These are phyloP conservation scores for Zeus faber DNA, from an alignment of 2,113 vertebrate species.

Conservation along the genomic window DNA sequence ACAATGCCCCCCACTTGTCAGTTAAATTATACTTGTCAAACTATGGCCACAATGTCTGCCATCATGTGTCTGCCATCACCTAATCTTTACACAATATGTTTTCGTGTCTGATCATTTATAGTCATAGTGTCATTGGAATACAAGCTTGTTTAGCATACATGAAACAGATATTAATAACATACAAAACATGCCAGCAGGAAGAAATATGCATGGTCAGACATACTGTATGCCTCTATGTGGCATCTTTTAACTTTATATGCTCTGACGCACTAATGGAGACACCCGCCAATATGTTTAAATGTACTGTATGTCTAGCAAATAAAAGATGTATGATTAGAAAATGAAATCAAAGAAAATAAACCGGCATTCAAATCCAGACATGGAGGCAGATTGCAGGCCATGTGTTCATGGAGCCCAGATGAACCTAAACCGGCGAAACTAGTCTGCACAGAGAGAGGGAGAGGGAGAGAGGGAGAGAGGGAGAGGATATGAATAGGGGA, in stretches of 20 bases:
- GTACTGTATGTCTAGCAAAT: too few species aligned
- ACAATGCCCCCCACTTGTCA: too few species aligned
- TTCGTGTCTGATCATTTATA: too few species aligned
- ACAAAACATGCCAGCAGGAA: too few species aligned
- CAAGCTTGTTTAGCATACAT: neutral
- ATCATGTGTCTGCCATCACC: slow-evolving; percentile 15
- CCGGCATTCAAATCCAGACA: slow-evolving; percentile 53
- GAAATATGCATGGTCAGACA: too few species aligned
- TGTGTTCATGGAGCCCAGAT: slow-evolving; percentile 63
- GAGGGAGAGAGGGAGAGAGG: neutral
- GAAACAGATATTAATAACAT: too few species aligned
- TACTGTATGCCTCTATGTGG: too few species aligned
- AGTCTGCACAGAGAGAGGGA: slow-evolving; percentile 54
- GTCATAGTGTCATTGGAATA: neutral
- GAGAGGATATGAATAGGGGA: neutral
- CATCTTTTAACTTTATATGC: too few species aligned
- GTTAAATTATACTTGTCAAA: slow-evolving; percentile 21
- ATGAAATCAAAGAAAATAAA: slow-evolving; percentile 31
- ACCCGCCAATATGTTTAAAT: too few species aligned
- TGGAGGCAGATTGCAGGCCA: slow-evolving; percentile 58
- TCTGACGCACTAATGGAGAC: too few species aligned
- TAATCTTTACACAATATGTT: slow-evolving; percentile 27
- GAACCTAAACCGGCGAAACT: slow-evolving; percentile 59
- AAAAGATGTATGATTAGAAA: too few species aligned
- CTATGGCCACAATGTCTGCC: slow-evolving; percentile 13